These are phyloP conservation scores for Triops longicaudatus DNA, from an alignment of 1,140 invertebrate species.

Conservation along the genomic window DNA sequence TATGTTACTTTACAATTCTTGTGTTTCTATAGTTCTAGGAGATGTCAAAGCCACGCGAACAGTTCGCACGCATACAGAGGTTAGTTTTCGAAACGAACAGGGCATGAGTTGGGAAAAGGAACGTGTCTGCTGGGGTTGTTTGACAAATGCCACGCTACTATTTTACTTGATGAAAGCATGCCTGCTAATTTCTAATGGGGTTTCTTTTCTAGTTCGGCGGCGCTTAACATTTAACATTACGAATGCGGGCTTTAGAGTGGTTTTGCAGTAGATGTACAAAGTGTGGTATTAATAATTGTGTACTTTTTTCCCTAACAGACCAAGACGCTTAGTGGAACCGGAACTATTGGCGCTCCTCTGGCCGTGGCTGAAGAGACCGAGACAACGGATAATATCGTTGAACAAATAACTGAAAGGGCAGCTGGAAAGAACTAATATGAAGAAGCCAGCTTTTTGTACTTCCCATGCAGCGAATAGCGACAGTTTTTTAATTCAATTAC, in stretches of 20 bases:
- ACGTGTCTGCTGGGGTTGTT: not conserved
- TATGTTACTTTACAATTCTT: not conserved
- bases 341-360: not conserved
- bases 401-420: not conserved
- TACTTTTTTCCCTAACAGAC: not conserved
- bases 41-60: not conserved
- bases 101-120: slow-evolving; percentile 2
- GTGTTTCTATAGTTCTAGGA: not conserved
- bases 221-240: not conserved
- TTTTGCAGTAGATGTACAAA: not conserved
- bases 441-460: not conserved
- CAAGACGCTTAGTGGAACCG: not conserved
- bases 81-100: not conserved
- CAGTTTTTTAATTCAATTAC: not conserved
- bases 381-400: not conserved
- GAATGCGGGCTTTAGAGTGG: not conserved
- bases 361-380: not conserved
- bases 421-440: not conserved
- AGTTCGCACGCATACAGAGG: not conserved
- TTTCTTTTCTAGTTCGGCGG: not conserved
- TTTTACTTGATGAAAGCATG: not conserved
- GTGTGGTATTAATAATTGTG: not conserved
- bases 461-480: not conserved
- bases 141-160: not conserved
- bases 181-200: not conserved